Conservation (phyloP, 2,888 invertebrate genomes). For the Noctua fimbriata region DNA sequence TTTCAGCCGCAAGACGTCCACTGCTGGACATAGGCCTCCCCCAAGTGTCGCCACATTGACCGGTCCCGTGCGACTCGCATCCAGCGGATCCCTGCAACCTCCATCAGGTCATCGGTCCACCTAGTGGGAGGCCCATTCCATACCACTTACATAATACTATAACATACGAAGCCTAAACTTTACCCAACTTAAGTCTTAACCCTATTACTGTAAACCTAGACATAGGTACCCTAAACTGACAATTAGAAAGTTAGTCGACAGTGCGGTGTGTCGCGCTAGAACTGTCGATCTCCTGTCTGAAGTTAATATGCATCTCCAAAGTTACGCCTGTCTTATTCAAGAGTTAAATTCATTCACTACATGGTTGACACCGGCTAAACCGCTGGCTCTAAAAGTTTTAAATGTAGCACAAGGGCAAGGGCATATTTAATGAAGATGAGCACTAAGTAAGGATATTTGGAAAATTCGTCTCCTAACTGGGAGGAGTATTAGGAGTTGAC, state of each 20-base stretch:
- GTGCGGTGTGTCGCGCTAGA: background rate
- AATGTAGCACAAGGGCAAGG: too few species aligned
- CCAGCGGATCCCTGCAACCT: too few species aligned
- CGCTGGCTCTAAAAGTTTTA: background rate
- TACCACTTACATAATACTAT: background rate
- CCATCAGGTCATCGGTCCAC: too few species aligned
- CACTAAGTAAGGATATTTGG: too few species aligned
- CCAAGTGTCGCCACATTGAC: too few species aligned
- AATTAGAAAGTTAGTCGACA: slow-evolving; percentile 33
- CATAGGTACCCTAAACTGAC: slow-evolving; percentile 12
- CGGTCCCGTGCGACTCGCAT: too few species aligned
- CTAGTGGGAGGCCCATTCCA: too few species aligned
- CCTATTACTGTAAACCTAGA: background rate
- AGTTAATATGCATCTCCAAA: background rate
- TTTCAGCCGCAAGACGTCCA: too few species aligned
- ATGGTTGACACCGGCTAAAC: background rate
- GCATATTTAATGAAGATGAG: too few species aligned
- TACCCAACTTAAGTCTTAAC: background rate
- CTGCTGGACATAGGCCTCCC: too few species aligned
- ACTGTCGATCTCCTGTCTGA: background rate
- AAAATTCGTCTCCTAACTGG: too few species aligned
- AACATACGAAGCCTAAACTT: slow-evolving; percentile 19
- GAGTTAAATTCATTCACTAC: background rate
- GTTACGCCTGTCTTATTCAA: background rate
- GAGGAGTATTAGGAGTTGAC: background rate